Evolutionary conservation across 2,113 vertebrate genomes (phyloP), one percentile per base, ranked within the genome.

Genomic region (Sinocyclocheilus grahami): DNA sequence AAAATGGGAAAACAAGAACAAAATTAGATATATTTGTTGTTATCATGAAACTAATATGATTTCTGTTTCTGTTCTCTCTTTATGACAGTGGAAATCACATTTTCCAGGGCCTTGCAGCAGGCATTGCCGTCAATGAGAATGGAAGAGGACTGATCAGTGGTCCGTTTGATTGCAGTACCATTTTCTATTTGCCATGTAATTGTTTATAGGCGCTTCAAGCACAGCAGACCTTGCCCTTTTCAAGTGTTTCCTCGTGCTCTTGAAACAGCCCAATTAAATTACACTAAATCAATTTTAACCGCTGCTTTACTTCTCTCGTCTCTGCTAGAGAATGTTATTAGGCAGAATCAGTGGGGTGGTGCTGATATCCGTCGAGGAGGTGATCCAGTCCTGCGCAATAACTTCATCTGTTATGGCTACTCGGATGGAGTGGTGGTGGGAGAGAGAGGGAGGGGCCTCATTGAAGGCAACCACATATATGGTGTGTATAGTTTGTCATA

Each of bases 101-200:
- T 90, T 98, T 97, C 91, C 96, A 96, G 88, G 97, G 97, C 24
- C 96, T 96, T 46, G 97, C 97, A 53, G 97, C 97, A 0, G 97
- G 97, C 72, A 96, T 99, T 62, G 97, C 97, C 5, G 95, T 98
- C 78, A 98, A 97, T 2, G 97, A 98, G 92, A 98, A 96, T 0
- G 96, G 97, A 88, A 95, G 96, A 94, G 97, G 97, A 81, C 94
- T 97, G 83, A 97, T 99, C 88, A 95, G 94, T 94, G 97, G 97
- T 97, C 92, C 1, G 78, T 55, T 53, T 33, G 18, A 82, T 74
- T 16, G 11, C 48, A 9, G 33, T 5, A 33, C 4, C 27, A n/a
- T 24, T 62, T 51, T 42, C n/a, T 39, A 12, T 74, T 78, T 30
- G 30, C 67, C 20, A 3, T 79, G 33, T 53, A 33, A 39, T 22